Evolutionary conservation across 2,888 invertebrate species (phyloP).

Genomic region (Heliothis peltigera): DNA sequence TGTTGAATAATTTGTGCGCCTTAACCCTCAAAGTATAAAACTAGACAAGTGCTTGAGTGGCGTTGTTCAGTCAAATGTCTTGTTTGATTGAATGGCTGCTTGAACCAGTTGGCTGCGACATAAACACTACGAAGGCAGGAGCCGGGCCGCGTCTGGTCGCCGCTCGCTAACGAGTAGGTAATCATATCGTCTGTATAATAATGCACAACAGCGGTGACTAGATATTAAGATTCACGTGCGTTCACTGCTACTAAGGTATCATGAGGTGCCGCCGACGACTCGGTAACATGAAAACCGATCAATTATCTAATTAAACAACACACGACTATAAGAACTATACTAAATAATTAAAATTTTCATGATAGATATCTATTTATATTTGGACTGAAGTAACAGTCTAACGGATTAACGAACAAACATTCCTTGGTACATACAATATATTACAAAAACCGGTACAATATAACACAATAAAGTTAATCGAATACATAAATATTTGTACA

Average conservation of each 20-base stretch:
- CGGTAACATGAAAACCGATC: constrained; percentile 63
- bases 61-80: too few relatives aligned
- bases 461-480: constrained; percentile 64
- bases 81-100: too few relatives aligned
- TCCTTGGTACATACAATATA: constrained; percentile 59
- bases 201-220: constrained; percentile 85
- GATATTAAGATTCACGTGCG: constrained; percentile 78
- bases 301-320: constrained; percentile 66
- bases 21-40: too few relatives aligned
- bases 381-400: constrained; percentile 53
- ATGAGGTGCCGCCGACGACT: constrained; percentile 63
- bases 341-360: constrained; percentile 64
- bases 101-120: too few relatives aligned
- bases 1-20: too few relatives aligned
- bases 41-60: too few relatives aligned
- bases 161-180: constrained; percentile 48
- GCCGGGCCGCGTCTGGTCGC: constrained; percentile 2
- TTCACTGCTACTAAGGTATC: constrained; percentile 59
- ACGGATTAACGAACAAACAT: constrained; percentile 61
- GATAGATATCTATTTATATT: constrained; percentile 56
- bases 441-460: constrained; percentile 61
- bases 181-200: constrained; percentile 57
- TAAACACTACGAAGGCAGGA: constrained; percentile 60
- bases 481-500: constrained; percentile 72
- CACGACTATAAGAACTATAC: constrained; percentile 67